Evolutionary conservation across 1,140 invertebrate species (phyloP).

Genomic region (Anthonomus grandis): DNA sequence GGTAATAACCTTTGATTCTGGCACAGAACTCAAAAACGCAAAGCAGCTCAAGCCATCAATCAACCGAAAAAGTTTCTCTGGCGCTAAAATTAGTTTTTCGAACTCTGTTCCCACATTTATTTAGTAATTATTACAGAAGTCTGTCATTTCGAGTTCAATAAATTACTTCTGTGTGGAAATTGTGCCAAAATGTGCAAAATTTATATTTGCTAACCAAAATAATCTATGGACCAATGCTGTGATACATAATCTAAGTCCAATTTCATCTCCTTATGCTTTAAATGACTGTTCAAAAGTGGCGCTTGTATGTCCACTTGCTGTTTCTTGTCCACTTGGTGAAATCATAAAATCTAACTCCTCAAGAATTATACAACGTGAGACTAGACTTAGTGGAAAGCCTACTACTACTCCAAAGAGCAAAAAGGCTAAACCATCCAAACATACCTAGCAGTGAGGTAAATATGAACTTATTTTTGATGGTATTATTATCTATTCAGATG

Average conservation of each 20-base stretch:
- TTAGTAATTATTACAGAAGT: no score
- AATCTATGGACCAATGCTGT: not conserved
- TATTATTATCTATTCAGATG: not conserved
- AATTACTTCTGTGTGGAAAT: no score
- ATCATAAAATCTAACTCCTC: not conserved
- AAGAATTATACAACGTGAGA: no score
- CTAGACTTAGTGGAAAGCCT: not conserved
- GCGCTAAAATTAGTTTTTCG: no score
- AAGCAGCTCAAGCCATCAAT: no score
- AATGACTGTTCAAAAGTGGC: not conserved
- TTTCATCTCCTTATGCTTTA: not conserved
- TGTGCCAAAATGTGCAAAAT: slow-evolving; percentile 3
- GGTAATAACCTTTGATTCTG: no score
- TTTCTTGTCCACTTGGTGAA: not conserved
- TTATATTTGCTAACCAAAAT: not conserved
- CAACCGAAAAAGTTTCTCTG: no score
- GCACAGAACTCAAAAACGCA: no score
- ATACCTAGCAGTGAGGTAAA: slow-evolving; percentile 1
- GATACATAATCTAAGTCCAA: not conserved
- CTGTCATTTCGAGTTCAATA: no score
- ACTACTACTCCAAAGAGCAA: slow-evolving; percentile 1
- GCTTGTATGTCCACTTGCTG: not conserved
- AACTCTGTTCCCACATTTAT: no score
- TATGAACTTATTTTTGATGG: not conserved
- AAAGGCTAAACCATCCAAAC: not conserved